These are phyloP conservation scores for Apeira syringaria DNA, from an alignment of 2,888 invertebrate genomes.

Conservation along the genomic window DNA sequence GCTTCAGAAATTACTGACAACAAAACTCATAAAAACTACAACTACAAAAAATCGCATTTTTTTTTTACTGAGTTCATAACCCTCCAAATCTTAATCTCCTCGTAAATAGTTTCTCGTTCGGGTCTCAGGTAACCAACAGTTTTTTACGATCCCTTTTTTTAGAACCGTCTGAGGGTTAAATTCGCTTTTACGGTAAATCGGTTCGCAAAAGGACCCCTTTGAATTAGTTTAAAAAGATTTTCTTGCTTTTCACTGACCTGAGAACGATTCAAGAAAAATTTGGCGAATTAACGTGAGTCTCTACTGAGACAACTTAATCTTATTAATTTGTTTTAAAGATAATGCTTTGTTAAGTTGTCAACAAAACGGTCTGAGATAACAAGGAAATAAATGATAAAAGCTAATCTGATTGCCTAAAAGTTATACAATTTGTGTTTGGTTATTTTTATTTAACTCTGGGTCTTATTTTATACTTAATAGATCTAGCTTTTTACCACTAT, in stretches of 20 bases:
- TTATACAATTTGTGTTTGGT: too few relatives aligned
- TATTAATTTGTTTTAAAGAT: conserved; percentile 43
- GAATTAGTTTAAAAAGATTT: conserved; percentile 54
- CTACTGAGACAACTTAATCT: conserved; percentile 34
- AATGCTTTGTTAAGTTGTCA: conserved; percentile 45
- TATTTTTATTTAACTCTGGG: too few relatives aligned
- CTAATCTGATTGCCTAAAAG: too few relatives aligned
- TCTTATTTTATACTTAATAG: too few relatives aligned
- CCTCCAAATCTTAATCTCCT: conserved; percentile 45
- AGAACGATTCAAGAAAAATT: conserved; percentile 49
- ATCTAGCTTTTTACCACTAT: too few relatives aligned
- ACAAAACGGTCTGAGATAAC: conserved; percentile 20
- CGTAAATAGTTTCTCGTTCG: conserved; percentile 42
- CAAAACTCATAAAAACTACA: conserved; percentile 21
- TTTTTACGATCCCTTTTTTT: conserved; percentile 52
- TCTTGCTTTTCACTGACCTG: conserved; percentile 51
- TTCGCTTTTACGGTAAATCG: conserved; percentile 71
- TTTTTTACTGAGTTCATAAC: conserved; percentile 33
- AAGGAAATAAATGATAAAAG: too few relatives aligned
- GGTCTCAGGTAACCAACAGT: conserved; percentile 56
- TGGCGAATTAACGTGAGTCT: conserved; percentile 33
- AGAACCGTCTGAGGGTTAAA: conserved; percentile 57
- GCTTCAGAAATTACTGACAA: too few relatives aligned
- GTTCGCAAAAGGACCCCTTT: conserved; percentile 53
- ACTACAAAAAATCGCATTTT: conserved; percentile 20